A percentile compares a stretch with the other conserved stretches of the same genome.
phyloP scores from a whole-genome alignment of 2,888 invertebrate species.

The Hipparchia sbordonii region DNA sequence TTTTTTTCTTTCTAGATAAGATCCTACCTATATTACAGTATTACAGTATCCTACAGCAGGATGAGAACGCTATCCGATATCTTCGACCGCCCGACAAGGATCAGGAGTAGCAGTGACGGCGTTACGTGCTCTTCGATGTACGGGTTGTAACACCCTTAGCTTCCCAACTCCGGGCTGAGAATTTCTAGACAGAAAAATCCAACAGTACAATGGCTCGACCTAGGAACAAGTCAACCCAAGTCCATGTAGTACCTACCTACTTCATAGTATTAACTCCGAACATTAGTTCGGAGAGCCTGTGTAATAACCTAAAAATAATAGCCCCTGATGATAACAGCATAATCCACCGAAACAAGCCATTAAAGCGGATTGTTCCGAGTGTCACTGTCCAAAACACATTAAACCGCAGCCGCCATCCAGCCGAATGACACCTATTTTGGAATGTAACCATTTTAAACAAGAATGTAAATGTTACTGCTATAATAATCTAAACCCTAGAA shows the following conservation, averaged over 20 bases:
- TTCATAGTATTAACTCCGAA: not conserved
- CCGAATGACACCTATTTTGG: constrained; percentile 7
- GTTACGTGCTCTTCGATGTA: not conserved
- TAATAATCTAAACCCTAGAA: not conserved
- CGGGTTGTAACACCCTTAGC: too few species aligned
- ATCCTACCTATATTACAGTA: too few species aligned
- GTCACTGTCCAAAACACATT: constrained; percentile 5
- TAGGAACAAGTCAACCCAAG: too few species aligned
- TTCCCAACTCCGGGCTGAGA: too few species aligned
- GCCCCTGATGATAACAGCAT: not conserved
- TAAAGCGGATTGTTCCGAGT: not conserved
- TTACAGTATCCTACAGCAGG: too few species aligned
- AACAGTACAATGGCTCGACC: too few species aligned
- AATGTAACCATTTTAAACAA: constrained; percentile 5
- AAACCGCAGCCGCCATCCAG: constrained; percentile 1
- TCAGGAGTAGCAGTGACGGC: not conserved
- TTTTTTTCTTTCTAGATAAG: too few species aligned
- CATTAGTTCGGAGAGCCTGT: not conserved
- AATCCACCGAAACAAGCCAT: constrained; percentile 9
- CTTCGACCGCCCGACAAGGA: too few species aligned
- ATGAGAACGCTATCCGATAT: too few species aligned
- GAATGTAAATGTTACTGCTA: not conserved
- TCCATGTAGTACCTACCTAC: not conserved
- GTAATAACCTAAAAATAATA: constrained; percentile 11
- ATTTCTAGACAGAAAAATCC: too few species aligned